Evolutionary conservation across 2,113 vertebrate genomes (phyloP), one percentile per base, ranked within the genome.

Genomic region (Sorex fumeus): DNA sequence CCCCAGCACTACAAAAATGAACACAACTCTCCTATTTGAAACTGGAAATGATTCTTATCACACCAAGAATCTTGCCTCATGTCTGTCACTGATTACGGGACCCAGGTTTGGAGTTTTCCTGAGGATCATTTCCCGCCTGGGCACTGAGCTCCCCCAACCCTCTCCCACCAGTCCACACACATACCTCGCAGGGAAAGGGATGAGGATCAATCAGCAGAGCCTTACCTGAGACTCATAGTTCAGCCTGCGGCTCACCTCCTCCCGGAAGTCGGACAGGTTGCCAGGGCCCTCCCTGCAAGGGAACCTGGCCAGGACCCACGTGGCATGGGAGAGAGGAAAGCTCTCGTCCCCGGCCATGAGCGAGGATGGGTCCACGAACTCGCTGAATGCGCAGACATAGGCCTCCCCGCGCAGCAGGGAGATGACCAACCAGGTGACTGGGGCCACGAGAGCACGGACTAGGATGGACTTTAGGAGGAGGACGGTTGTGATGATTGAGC

Each of bases 181-280:
- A n/a, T n/a, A n/a, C n/a, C n/a, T n/a, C n/a, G n/a, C n/a, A n/a
- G n/a, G 36, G 30, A 30, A 34, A 40, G 47, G 47, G 28, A 15
- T 43, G 62, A 57, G 60, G 57, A n/a, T 36, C 47, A 40, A 28
- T 53, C 16, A 53, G 50, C 62, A 70, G 30, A 47, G 62, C 66
- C 91, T 91, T 98, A 99, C 99, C 99, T 99, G 99, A 80, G 99
- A 99, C 96, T 99, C 99, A 0, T 99, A 99, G 97, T 98, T 98
- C 92, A 99, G 98, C 81, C 95, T 97, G 23, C 99, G 98, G 1
- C 98, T 98, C 87, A 99, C 98, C 88, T 98, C 98, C 0, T 97
- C 95, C 94, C 97, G 98, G 96, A 98, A 99, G 40, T 11, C 88
- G 23, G 97, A 96, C 87, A 99, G 93, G 43, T 98, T 98, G 0